Base-by-base conservation (phyloP, 1,140 invertebrate species). In the Cydia amplana region DNA sequence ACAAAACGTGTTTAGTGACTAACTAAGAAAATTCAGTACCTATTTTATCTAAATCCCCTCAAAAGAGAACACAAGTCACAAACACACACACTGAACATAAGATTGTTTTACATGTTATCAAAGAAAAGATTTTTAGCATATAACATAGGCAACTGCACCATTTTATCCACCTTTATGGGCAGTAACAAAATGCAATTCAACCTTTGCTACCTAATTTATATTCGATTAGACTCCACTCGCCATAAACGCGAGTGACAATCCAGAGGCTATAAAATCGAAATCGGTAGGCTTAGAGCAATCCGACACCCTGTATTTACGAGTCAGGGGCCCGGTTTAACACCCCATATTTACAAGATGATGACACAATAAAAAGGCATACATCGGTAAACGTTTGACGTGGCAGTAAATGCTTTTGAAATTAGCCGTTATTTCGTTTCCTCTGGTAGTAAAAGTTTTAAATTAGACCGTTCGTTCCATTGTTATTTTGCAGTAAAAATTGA, bases 381-480 rank as follows among this genome's bases (percentile, higher is more conserved):
- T 85, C 86, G 83, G 78, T 84, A 88, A 90, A 86, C 87, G 88
- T 85, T 89, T 88, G 80, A 90, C 83, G 78, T 74, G 65, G 65
- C 72, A 73, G 40, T 70, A 70, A 70, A 70, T 70, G 32, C 65
- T 70, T 67, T 43, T 36, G 65, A 23, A 70, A 70, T 70, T 70
- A 70, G 65, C 16, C 65, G 36, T 70, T 67, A 40, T 40, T 70
- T 70, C 25, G 63, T 28, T 67, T 67, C 4, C 46, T 40, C 32
- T 18, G n/a, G 65, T 18, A n/a, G 65, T 70, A 36, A 70, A 70
- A 70, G n/a, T 20, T 40, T 20, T 43, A 18, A 70, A 70, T 70
- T 43, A 36, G 28, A 6, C 32, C 12, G 65, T 70, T 70, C 12
- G 65, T 70, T 70, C 32, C 36, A 70, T 70, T 67, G 64, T 55